These are phyloP conservation scores for Calephelis nemesis DNA, from an alignment of 1,140 invertebrate genomes.

Conservation along the genomic window DNA sequence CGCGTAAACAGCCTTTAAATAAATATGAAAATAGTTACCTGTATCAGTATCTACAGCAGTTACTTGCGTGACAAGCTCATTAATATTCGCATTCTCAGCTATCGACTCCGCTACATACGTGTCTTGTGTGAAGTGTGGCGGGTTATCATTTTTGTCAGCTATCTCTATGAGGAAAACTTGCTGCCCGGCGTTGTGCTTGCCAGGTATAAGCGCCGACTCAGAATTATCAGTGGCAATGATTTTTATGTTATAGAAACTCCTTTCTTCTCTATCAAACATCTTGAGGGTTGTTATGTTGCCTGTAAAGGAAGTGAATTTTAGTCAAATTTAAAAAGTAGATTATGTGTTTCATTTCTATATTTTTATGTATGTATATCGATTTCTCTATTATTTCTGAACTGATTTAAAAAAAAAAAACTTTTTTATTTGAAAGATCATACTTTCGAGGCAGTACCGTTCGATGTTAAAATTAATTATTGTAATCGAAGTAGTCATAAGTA, in stretches of 20 bases:
- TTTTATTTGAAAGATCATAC: too few relatives aligned
- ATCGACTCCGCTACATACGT: conserved; percentile 89
- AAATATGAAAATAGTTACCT: conserved; percentile 44
- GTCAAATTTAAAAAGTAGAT: too few relatives aligned
- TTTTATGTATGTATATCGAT: too few relatives aligned
- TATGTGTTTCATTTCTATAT: too few relatives aligned
- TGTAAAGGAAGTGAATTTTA: too few relatives aligned
- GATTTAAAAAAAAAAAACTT: too few relatives aligned
- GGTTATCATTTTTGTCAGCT: conserved; percentile 94
- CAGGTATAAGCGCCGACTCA: conserved; percentile 86
- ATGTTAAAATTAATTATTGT: too few relatives aligned
- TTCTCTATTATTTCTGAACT: too few relatives aligned
- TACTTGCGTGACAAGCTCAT: conserved; percentile 89
- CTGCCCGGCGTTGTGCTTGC: conserved; percentile 85
- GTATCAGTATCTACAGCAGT: conserved; percentile 89
- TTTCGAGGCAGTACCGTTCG: too few relatives aligned
- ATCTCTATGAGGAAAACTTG: conserved; percentile 92
- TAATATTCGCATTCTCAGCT: conserved; percentile 89
- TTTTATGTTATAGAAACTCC: conserved; percentile 90
- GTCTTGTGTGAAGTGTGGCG: conserved; percentile 86
- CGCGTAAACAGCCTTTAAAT: too few relatives aligned
- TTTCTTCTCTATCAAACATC: conserved; percentile 89
- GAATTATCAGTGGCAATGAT: conserved; percentile 92
- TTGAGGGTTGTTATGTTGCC: conserved; percentile 90
- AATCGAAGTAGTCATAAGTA: too few relatives aligned